Evolutionary conservation across 2,888 invertebrate species (phyloP).

Genomic region (Eilema depressum): DNA sequence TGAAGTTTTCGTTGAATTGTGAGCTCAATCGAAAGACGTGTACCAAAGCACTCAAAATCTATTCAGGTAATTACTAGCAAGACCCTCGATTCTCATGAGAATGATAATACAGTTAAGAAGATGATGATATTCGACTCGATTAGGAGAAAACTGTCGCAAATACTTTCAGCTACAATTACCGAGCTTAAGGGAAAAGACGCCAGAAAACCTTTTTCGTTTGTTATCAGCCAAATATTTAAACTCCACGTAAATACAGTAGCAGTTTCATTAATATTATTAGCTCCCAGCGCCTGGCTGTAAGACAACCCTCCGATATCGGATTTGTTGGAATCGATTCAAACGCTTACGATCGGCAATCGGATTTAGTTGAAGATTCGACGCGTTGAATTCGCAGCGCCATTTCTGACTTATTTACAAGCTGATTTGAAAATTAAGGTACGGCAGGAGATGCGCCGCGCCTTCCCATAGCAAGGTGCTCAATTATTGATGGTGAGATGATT

Average conservation of each 20-base stretch:
- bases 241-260: conserved; percentile 23
- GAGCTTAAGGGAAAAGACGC: conserved; percentile 10
- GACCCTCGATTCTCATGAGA: background rate
- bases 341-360: conserved; percentile 28
- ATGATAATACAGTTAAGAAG: background rate
- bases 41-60: background rate
- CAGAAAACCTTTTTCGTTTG: conserved; percentile 15
- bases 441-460: background rate
- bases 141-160: conserved; percentile 9
- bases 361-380: conserved; percentile 26
- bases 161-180: conserved; percentile 14
- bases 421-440: conserved; percentile 36
- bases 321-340: conserved; percentile 31
- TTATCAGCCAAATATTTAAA: conserved; percentile 24
- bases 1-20: background rate
- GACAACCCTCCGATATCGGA: conserved; percentile 31
- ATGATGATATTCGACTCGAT: conserved; percentile 10
- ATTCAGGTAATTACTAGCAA: background rate
- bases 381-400: conserved; percentile 32
- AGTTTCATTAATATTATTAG: conserved; percentile 37
- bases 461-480: background rate
- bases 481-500: background rate
- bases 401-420: conserved; percentile 40
- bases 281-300: conserved; percentile 9
- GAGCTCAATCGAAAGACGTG: background rate